Percentiles rank a stretch among this genome's conserved stretches.
These are phyloP conservation scores for Limnephilus auricula DNA, from an alignment of 2,888 invertebrate species.

Conservation along the genomic window DNA sequence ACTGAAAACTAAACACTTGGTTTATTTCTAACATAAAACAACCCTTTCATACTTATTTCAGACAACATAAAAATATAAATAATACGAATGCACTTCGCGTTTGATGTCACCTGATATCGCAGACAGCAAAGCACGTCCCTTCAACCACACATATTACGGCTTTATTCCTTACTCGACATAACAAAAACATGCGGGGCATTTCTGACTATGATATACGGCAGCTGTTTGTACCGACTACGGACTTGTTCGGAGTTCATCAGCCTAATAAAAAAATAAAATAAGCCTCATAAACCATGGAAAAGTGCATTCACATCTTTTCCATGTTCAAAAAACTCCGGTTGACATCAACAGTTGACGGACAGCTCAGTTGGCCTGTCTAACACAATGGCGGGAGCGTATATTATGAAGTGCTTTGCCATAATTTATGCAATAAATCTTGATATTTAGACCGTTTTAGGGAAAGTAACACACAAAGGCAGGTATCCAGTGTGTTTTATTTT, in stretches of 20 bases:
- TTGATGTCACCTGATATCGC: conserved; percentile 35
- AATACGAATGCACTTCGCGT: conserved; percentile 27
- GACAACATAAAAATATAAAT: conserved; percentile 17
- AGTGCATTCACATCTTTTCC: conserved; percentile 25
- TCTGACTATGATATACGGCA: conserved; percentile 42
- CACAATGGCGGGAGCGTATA: background rate
- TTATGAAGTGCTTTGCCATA: conserved; percentile 49
- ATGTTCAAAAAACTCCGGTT: background rate
- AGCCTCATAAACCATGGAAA: conserved; percentile 35
- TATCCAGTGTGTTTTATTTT: background rate
- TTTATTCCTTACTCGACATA: conserved; percentile 2
- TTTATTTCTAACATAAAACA: background rate
- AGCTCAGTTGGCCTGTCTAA: background rate
- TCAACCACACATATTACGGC: conserved; percentile 20
- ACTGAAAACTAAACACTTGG: background rate
- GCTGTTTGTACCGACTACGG: conserved; percentile 31
- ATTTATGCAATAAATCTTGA: conserved; percentile 58
- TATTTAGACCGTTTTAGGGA: conserved; percentile 31
- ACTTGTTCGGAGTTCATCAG: conserved; percentile 3
- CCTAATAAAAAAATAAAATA: background rate
- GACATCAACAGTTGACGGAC: background rate
- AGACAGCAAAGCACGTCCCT: conserved; percentile 19
- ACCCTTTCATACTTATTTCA: background rate
- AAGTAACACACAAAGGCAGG: conserved; percentile 35
- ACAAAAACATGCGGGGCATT: conserved; percentile 37